Percentiles rank a stretch among this genome's conserved stretches.
phyloP scores from a whole-genome alignment of 2,888 invertebrate genomes.

The Frankliniella intonsa region DNA sequence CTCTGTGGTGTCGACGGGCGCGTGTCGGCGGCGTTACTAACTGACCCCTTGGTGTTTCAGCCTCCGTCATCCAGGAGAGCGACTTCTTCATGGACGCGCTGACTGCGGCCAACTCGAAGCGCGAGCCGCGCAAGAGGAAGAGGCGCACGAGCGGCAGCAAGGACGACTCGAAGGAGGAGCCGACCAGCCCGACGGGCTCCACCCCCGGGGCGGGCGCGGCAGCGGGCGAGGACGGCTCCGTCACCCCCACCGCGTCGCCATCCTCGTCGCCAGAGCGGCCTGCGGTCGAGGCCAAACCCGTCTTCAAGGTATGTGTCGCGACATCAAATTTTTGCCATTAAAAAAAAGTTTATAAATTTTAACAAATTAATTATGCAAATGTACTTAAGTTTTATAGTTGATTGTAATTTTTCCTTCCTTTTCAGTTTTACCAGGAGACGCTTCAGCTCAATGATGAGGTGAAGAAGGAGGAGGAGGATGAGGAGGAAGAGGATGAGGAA shows the following conservation, averaged over 20 bases:
- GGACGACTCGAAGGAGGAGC: conserved; percentile 63
- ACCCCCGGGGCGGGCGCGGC: conserved; percentile 46
- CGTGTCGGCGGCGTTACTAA: conserved; percentile 6
- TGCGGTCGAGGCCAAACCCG: conserved; percentile 45
- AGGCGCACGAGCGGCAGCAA: conserved; percentile 66
- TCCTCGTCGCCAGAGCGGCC: conserved; percentile 39
- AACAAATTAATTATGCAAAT: background rate
- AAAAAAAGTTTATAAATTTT: background rate
- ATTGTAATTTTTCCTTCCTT: too few relatives aligned
- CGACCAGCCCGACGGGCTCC: conserved; percentile 51
- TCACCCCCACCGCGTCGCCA: conserved; percentile 46
- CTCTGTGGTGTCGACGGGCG: background rate
- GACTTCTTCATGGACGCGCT: conserved; percentile 92
- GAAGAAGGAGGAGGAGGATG: conserved; percentile 42
- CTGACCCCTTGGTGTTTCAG: conserved; percentile 49
- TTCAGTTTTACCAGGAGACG: conserved; percentile 86
- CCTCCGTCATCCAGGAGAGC: conserved; percentile 74
- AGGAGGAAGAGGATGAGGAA: conserved; percentile 38
- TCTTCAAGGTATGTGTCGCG: conserved; percentile 46
- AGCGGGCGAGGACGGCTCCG: conserved; percentile 38
- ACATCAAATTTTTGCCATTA: background rate
- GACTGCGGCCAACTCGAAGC: conserved; percentile 66
- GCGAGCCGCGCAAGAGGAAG: conserved; percentile 74
- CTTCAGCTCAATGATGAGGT: conserved; percentile 64
- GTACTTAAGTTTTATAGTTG: too few relatives aligned